phyloP scores from a whole-genome alignment of 2,888 invertebrate genomes.

The Pemphredon lugubris region DNA sequence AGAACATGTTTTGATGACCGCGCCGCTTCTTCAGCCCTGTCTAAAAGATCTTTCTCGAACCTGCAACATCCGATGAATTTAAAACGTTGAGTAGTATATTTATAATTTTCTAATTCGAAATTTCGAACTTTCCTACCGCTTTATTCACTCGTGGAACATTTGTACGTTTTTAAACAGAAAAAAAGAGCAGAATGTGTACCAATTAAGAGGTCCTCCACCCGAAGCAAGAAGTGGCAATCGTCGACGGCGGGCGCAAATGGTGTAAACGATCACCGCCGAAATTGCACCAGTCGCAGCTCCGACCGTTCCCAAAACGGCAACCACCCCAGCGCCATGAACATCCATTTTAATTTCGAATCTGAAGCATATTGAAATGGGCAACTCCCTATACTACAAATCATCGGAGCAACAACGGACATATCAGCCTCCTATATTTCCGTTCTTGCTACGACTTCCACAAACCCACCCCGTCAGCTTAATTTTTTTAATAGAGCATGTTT shows the following conservation, averaged over 20 bases:
- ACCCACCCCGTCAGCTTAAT: neutral
- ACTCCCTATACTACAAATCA: too few species aligned
- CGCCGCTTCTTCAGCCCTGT: conserved; percentile 72
- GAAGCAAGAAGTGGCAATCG: conserved; percentile 64
- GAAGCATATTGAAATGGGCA: conserved; percentile 12
- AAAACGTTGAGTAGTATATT: conserved; percentile 4
- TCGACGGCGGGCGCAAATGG: conserved; percentile 71
- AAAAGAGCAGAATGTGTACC: too few species aligned
- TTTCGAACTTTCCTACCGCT: too few species aligned
- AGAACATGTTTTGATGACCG: conserved; percentile 63
- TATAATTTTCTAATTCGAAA: too few species aligned
- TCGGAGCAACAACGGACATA: too few species aligned
- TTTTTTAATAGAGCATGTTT: neutral
- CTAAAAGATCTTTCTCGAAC: conserved; percentile 75
- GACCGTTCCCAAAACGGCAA: conserved; percentile 72
- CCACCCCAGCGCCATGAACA: conserved; percentile 70
- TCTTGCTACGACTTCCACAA: neutral
- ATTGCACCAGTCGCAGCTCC: conserved; percentile 75
- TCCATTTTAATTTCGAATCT: conserved; percentile 62
- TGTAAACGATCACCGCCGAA: conserved; percentile 74
- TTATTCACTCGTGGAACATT: too few species aligned
- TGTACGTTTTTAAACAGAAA: too few species aligned
- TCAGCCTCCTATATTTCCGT: too few species aligned
- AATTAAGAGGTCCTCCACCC: conserved; percentile 72
- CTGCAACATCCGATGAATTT: conserved; percentile 44